Evolutionary conservation across 2,888 invertebrate genomes (phyloP), one percentile per base, ranked within the genome.

Genomic region (Patella depressa): DNA sequence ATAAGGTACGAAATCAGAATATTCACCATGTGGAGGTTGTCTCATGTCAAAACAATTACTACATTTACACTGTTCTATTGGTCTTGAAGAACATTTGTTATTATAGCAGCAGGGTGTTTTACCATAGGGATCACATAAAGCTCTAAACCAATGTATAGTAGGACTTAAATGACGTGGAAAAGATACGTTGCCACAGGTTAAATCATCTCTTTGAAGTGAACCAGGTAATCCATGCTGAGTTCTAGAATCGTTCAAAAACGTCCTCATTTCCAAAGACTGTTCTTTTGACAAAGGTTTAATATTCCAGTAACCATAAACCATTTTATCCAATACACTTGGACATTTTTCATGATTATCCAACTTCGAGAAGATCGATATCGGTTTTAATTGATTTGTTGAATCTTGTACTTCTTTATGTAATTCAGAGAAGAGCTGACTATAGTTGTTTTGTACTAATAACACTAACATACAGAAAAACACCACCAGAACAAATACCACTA

Each of bases 11-110:
- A n/a, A 65, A 3, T 65, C 19, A 24, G 65, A 65, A 65, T 65
- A 65, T 65, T 65, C 65, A 65, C 19, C 65, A 65, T 65, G 65
- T 24, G 24, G n/a, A 19, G 65, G 12, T 65, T 65, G 65, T 65
- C 65, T 65, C 24, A 24, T 24, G 24, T 65, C 65, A 24, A 65
- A 65, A 65, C 65, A 65, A 65, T 65, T 65, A 65, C 19, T 24
- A 65, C 65, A 65, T 65, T 12, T n/a, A 65, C 65, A 65, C 24
- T 65, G 11, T 65, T 65, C 65, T 24, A 65, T 5, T 24, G 19
- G n/a, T 65, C 24, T 65, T 24, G 11, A 12, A 19, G 24, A n/a
- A 19, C 65, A 65, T 65, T 65, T 65, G 24, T 65, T 65, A 19
- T 65, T 65, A 24, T 65, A n/a, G 19, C 65, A 65, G 24, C 65